Evolutionary conservation across 1,140 invertebrate genomes (phyloP).

Genomic region (Cydia pomonella): DNA sequence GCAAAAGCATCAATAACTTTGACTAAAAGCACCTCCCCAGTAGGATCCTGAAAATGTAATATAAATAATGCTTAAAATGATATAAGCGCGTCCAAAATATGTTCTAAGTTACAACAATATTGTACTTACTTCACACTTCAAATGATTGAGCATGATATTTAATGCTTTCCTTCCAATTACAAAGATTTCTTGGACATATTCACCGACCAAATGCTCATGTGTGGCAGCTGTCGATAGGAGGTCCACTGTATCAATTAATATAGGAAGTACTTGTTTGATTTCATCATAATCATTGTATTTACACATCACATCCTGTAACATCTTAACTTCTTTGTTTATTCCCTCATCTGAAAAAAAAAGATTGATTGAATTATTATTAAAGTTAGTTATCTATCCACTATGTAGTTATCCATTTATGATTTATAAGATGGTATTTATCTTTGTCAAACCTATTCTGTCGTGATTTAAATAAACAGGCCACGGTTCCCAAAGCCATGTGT

Average conservation of each 20-base stretch:
- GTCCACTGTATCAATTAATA: conserved; percentile 13
- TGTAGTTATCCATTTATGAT: too few relatives aligned
- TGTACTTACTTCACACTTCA: not conserved
- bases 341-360: not conserved
- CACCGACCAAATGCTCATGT: not conserved
- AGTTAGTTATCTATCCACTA: too few relatives aligned
- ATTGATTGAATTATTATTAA: not conserved
- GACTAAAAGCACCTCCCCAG: not conserved
- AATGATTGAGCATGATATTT: not conserved
- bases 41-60: not conserved
- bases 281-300: not conserved
- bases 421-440: too few relatives aligned
- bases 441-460: too few relatives aligned
- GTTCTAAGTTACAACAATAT: not conserved
- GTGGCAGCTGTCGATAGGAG: conserved; percentile 2
- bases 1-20: not conserved
- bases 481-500: too few relatives aligned
- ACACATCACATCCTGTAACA: not conserved
- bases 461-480: too few relatives aligned
- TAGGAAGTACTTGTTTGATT: not conserved
- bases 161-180: conserved; percentile 8
- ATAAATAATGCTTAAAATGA: not conserved
- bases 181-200: conserved; percentile 6
- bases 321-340: conserved; percentile 3
- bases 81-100: too few relatives aligned